Percentiles rank a stretch among this genome's conserved stretches.
Evolutionary conservation across 2,797 vertebrate genomes (phyloP).

Genomic region (Otus scops): DNA sequence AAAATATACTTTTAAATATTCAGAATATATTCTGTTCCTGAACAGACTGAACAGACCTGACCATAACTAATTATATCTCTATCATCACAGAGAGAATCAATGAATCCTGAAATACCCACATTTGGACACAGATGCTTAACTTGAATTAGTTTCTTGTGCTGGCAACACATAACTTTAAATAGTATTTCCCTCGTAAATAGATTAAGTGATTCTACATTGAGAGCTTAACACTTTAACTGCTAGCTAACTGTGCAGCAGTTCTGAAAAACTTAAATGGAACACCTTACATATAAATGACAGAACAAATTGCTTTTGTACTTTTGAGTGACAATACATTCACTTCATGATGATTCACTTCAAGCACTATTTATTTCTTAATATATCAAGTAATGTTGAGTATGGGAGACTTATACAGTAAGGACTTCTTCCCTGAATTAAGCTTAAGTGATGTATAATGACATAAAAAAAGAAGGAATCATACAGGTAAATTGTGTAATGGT

Average conservation of each 20-base stretch:
- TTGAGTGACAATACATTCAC: not conserved
- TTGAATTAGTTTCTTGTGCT: not conserved
- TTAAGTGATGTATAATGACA: not conserved
- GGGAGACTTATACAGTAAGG: not conserved
- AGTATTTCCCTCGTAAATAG: not conserved
- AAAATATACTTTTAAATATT: not conserved
- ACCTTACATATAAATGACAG: not conserved
- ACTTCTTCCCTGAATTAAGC: not conserved
- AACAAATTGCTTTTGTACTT: not conserved
- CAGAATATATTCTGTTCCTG: not conserved
- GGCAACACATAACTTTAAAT: not conserved
- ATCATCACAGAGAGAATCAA: not conserved
- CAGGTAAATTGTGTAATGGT: not conserved
- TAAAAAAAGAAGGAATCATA: not conserved
- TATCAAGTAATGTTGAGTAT: not conserved
- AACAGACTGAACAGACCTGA: not conserved
- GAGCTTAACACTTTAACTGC: not conserved
- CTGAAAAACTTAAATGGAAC: not conserved
- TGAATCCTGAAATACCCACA: not conserved
- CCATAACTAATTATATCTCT: not conserved
- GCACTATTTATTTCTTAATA: not conserved
- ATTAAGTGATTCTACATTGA: not conserved
- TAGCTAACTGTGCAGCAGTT: not conserved
- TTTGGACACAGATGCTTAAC: not conserved
- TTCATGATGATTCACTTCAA: not conserved